Evolutionary conservation across 2,888 invertebrate genomes (phyloP), one percentile per base, ranked within the genome.

Genomic region (Polymixis lichenea): DNA sequence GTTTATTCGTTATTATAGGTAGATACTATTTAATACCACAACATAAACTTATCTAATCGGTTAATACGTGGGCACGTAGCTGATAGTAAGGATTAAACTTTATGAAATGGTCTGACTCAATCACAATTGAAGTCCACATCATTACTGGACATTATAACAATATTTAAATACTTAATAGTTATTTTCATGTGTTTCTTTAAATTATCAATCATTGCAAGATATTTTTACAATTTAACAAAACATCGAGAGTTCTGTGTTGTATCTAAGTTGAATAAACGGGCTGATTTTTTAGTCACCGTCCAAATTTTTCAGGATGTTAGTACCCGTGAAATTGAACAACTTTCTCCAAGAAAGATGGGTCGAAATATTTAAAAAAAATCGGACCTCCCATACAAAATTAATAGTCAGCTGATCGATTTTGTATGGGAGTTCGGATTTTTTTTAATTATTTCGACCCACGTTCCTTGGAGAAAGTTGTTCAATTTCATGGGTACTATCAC

Each of bases 21-120:
- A 28, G 17, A 9, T 25, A 56, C 73, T 62, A n/a, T 73, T 80
- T 55, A 55, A 62, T 51, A 55, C n/a, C 28, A 51, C 28, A 74
- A 62, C 19, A 62, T 55, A 38, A 55, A 51, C 15, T 55, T 62
- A 73, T 73, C 77, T 43, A 55, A 77, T 80, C 73, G 13, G n/a
- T 69, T 19, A 22, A 9, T 72, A 80, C 60, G 46, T 61, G n/a
- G 13, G 15, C 25, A 71, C 9, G 22, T 8, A 5, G 9, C 72
- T 46, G 55, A 73, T 80, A 62, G 4, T 32, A 61, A 19, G 32
- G 25, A 49, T 53, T 28, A 38, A 55, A 53, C 17, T 51, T 25
- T 49, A 38, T 51, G 8, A 22, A 58, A 49, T 3, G n/a, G 8
- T 28, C 19, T 72, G 46, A 66, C 51, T 49, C 66, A 22, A 56